Conservation (phyloP, 2,113 vertebrate species). For the Sphyrna mokarran region DNA sequence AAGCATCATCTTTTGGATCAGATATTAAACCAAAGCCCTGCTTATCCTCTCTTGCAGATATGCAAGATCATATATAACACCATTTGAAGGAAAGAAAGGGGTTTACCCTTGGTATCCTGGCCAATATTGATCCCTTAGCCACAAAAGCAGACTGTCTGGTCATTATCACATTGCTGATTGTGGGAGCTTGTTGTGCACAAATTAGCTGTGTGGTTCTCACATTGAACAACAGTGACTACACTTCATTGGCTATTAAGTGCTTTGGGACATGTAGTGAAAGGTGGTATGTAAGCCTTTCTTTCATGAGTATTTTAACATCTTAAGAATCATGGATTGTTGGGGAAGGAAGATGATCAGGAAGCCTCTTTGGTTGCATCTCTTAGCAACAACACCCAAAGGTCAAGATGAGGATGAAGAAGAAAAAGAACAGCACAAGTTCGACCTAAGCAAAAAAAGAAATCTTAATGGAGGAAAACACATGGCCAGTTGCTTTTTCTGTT, state of each 20-base stretch:
- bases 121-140: neutral
- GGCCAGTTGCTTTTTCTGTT: neutral
- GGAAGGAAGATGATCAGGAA: neutral
- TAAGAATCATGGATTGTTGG: neutral
- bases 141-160: neutral
- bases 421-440: neutral
- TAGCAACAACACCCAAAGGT: neutral
- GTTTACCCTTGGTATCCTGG: neutral
- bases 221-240: neutral
- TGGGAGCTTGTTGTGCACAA: neutral
- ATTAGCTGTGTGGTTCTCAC: neutral
- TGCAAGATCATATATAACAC: neutral
- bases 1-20: no score
- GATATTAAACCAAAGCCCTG: no score
- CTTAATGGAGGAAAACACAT: neutral
- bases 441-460: neutral
- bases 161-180: neutral
- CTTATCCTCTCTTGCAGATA: no score
- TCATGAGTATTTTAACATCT: neutral
- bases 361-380: neutral
- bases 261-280: neutral
- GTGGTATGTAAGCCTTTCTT: neutral
- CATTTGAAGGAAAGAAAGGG: neutral
- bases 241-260: neutral
- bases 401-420: neutral